These are phyloP conservation scores for Dromius quadrimaculatus DNA, from an alignment of 2,888 invertebrate genomes.

Conservation along the genomic window DNA sequence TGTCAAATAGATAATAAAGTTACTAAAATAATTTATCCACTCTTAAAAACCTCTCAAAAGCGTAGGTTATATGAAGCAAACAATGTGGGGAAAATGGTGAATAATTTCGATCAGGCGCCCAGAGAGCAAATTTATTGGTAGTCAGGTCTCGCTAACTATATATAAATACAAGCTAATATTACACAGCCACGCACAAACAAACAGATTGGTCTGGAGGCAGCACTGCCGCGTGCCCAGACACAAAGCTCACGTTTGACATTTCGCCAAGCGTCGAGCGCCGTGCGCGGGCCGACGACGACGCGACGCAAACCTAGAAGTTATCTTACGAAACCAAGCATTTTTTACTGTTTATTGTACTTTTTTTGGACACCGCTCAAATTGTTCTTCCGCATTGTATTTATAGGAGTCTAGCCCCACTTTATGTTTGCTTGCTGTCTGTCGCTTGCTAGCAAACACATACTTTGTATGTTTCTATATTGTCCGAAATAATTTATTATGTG, in stretches of 20 bases:
- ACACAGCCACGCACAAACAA: slow-evolving; percentile 26
- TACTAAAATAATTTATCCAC: too few species aligned
- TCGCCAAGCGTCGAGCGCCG: slow-evolving; percentile 20
- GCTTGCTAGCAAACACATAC: slow-evolving; percentile 8
- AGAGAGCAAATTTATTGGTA: slow-evolving; percentile 16
- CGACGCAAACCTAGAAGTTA: slow-evolving; percentile 29
- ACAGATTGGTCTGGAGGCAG: slow-evolving; percentile 31
- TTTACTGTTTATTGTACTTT: slow-evolving; percentile 36
- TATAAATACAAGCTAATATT: slow-evolving; percentile 38
- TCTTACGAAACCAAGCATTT: slow-evolving; percentile 35
- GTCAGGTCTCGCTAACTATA: slow-evolving; percentile 25
- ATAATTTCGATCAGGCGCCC: slow-evolving; percentile 8
- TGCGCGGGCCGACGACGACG: neutral
- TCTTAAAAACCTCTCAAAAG: too few species aligned
- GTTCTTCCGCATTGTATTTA: slow-evolving; percentile 38
- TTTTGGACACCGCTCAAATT: slow-evolving; percentile 34
- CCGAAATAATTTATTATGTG: slow-evolving; percentile 26
- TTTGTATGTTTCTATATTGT: slow-evolving; percentile 33
- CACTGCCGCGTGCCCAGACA: slow-evolving; percentile 29
- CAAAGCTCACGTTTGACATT: slow-evolving; percentile 41
- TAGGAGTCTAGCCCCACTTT: slow-evolving; percentile 16
- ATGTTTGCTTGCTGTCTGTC: neutral
- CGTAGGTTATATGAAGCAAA: too few species aligned
- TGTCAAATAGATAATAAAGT: too few species aligned
- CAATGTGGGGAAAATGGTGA: too few species aligned